Percentiles rank a stretch among this genome's conserved stretches.
Evolutionary conservation across 2,888 invertebrate species (phyloP).

Genomic region (Rhagophthalmus giganteus): DNA sequence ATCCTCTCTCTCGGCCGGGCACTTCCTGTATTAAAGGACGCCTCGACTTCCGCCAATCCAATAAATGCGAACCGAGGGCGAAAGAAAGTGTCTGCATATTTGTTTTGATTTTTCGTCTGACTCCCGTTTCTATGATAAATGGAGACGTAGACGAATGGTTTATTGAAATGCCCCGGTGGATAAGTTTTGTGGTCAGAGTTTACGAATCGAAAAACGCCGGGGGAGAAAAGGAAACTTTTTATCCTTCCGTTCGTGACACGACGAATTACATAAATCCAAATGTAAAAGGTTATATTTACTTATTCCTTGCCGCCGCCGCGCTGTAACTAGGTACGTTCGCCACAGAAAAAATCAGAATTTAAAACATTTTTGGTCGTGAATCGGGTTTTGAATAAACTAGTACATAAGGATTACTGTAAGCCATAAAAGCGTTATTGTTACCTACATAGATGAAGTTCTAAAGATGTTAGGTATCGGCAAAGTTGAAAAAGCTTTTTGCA

Average conservation of each 20-base stretch:
- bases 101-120: constrained; percentile 52
- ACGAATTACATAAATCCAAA: constrained; percentile 25
- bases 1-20: constrained; percentile 41
- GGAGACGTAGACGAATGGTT: constrained; percentile 52
- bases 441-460: no score
- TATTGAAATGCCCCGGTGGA: constrained; percentile 52
- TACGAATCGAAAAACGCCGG: constrained; percentile 26
- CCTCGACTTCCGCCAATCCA: constrained; percentile 48
- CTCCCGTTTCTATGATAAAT: constrained; percentile 50
- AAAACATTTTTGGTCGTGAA: no score
- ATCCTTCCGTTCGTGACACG: constrained; percentile 27
- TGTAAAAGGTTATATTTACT: constrained; percentile 11
- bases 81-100: constrained; percentile 53
- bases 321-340: no score
- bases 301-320: no score
- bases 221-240: constrained; percentile 25
- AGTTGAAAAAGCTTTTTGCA: no score
- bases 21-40: constrained; percentile 45
- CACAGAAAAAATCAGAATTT: no score
- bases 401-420: no score
- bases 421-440: no score
- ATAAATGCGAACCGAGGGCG: constrained; percentile 44
- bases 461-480: no score
- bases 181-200: constrained; percentile 42
- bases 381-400: no score